A percentile compares a stretch with the other conserved stretches of the same genome.
Conservation (phyloP, 2,797 vertebrate genomes). For the Amblyopsis hoosieri region DNA sequence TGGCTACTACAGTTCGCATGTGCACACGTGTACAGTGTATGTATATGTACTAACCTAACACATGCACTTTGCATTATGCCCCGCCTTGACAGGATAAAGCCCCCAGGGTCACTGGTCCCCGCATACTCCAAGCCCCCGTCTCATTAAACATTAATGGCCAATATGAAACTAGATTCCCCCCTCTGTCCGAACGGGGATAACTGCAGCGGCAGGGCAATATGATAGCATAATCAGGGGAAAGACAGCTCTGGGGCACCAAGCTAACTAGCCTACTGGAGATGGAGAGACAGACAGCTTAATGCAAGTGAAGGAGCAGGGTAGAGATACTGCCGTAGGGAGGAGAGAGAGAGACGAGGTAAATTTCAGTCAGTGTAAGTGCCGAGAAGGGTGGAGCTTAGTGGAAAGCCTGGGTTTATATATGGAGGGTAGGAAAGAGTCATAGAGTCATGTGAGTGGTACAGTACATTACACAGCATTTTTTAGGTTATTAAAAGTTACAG, state of each 20-base stretch:
- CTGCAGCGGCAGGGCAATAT: conserved; percentile 64
- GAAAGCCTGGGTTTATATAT: conserved; percentile 19
- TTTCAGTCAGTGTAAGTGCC: conserved; percentile 19
- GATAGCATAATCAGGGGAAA: conserved; percentile 68
- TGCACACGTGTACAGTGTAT: not conserved
- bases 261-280: conserved; percentile 33
- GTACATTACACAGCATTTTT: conserved; percentile 3
- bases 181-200: conserved; percentile 60
- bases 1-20: not conserved
- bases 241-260: conserved; percentile 54
- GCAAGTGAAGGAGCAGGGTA: conserved; percentile 49
- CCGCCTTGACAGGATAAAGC: conserved; percentile 33
- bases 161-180: conserved; percentile 74
- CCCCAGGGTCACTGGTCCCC: conserved; percentile 46
- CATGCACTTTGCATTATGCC: conserved; percentile 8
- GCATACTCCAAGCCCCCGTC: conserved; percentile 59
- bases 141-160: conserved; percentile 75
- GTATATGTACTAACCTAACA: conserved; percentile 10
- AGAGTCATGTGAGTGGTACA: conserved; percentile 15
- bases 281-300: conserved; percentile 48
- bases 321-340: conserved; percentile 54
- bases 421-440: conserved; percentile 17
- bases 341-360: conserved; percentile 34
- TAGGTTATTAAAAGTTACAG: not conserved
- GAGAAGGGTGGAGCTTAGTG: conserved; percentile 14